Percentiles rank a stretch among this genome's conserved stretches.
These are phyloP conservation scores for Oncorhynchus keta DNA, from an alignment of 2,113 vertebrate genomes.

Conservation along the genomic window DNA sequence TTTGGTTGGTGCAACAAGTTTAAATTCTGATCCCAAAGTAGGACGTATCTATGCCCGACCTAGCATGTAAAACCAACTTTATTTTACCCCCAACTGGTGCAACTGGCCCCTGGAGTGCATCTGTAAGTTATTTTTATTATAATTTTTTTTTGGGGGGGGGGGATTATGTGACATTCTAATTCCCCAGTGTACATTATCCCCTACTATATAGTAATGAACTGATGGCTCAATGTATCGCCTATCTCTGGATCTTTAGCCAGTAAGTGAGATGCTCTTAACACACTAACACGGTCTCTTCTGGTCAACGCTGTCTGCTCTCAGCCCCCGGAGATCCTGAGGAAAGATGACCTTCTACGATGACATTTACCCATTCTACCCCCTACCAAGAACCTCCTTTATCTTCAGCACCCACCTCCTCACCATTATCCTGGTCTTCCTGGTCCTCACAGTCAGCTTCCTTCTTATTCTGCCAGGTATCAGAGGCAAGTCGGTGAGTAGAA, in stretches of 20 bases:
- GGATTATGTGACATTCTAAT: no score
- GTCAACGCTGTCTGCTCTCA: conserved; percentile 55
- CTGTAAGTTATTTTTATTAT: no score
- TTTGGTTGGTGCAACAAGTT: no score
- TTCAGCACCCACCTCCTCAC: conserved; percentile 77
- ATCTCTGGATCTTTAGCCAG: conserved; percentile 62
- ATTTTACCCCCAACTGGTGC: no score
- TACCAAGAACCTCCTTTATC: conserved; percentile 73
- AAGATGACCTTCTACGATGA: conserved; percentile 89
- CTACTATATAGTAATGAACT: no score
- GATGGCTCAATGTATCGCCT: conserved; percentile 7
- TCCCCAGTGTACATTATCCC: no score
- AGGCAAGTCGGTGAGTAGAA: conserved; percentile 80
- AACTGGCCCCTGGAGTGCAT: no score
- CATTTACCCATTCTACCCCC: conserved; percentile 85
- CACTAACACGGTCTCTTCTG: conserved; percentile 64
- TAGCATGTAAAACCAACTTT: no score
- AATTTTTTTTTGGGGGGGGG: rapidly evolving
- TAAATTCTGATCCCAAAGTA: no score
- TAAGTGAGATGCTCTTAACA: conserved; percentile 56
- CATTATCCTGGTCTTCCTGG: conserved; percentile 84
- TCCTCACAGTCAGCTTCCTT: conserved; percentile 77
- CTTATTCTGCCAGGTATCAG: conserved; percentile 92
- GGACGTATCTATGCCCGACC: no score
- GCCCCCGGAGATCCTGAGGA: conserved; percentile 49